These are phyloP conservation scores for Pteropus alecto DNA, from an alignment of 2,113 vertebrate genomes.

Conservation along the genomic window DNA sequence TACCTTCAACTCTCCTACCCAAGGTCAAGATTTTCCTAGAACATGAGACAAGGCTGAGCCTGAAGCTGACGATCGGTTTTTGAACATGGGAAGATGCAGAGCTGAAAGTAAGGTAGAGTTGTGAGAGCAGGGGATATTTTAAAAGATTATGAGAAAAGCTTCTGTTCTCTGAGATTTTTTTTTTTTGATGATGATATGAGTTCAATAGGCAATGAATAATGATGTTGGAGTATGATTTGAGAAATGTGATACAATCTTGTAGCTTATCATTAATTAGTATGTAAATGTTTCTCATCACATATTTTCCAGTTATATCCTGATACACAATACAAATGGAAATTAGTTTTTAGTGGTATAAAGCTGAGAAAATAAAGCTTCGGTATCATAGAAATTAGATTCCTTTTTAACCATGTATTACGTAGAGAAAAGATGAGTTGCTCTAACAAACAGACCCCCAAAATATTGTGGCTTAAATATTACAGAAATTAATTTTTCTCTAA, in stretches of 20 bases:
- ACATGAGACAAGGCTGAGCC: neutral
- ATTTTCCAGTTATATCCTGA: neutral
- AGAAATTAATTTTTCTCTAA: neutral
- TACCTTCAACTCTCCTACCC: neutral
- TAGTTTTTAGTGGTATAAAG: neutral
- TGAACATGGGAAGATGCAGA: neutral
- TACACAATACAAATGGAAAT: neutral
- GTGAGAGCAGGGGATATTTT: neutral
- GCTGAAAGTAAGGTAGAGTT: neutral
- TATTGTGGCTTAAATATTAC: neutral
- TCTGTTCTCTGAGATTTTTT: neutral
- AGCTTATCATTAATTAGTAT: neutral
- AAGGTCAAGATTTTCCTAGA: neutral
- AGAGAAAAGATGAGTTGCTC: neutral
- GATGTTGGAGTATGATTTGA: neutral
- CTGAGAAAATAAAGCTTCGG: neutral
- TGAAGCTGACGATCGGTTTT: neutral
- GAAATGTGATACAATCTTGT: neutral
- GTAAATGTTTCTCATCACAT: neutral
- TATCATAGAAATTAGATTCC: neutral
- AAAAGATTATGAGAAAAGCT: neutral
- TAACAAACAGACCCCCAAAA: neutral
- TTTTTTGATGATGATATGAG: neutral
- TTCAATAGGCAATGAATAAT: neutral
- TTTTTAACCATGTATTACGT: neutral